These are phyloP conservation scores for Merodon equestris DNA, from an alignment of 2,888 invertebrate genomes.

Conservation along the genomic window DNA sequence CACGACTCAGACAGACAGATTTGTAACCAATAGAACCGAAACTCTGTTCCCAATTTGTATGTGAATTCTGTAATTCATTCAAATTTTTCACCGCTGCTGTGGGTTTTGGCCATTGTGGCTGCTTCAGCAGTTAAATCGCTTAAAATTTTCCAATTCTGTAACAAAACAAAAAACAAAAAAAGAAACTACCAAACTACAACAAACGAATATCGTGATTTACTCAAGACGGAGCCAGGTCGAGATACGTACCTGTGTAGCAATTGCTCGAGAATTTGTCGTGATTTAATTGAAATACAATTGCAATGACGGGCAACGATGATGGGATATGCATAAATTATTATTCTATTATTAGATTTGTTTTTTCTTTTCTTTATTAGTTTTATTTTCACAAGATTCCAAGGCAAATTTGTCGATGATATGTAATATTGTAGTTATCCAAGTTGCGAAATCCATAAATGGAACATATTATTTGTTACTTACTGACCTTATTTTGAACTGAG, in stretches of 20 bases:
- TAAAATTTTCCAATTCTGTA: constrained; percentile 46
- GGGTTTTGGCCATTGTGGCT: constrained; percentile 31
- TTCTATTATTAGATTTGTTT: no score
- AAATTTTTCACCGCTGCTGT: constrained; percentile 62
- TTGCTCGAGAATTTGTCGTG: constrained; percentile 65
- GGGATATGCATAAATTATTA: constrained; percentile 3
- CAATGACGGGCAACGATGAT: constrained; percentile 56
- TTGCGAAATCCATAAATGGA: no score
- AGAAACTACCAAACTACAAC: constrained; percentile 17
- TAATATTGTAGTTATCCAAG: no score
- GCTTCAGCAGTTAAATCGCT: constrained; percentile 54
- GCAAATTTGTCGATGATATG: no score
- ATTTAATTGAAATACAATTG: constrained; percentile 69
- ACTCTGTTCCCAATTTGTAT: constrained; percentile 69
- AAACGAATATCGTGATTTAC: constrained; percentile 59
- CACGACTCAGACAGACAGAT: constrained; percentile 68
- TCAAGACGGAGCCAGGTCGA: constrained; percentile 32
- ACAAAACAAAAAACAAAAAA: constrained; percentile 29
- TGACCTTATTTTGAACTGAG: no score
- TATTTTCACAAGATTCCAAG: no score
- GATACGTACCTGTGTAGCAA: constrained; percentile 50
- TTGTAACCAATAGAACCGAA: constrained; percentile 69
- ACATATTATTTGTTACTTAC: no score
- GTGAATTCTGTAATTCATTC: constrained; percentile 69
- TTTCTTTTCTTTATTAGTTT: no score